Base-by-base conservation (phyloP, 2,113 vertebrate species). In the Oncorhynchus gorbuscha region DNA sequence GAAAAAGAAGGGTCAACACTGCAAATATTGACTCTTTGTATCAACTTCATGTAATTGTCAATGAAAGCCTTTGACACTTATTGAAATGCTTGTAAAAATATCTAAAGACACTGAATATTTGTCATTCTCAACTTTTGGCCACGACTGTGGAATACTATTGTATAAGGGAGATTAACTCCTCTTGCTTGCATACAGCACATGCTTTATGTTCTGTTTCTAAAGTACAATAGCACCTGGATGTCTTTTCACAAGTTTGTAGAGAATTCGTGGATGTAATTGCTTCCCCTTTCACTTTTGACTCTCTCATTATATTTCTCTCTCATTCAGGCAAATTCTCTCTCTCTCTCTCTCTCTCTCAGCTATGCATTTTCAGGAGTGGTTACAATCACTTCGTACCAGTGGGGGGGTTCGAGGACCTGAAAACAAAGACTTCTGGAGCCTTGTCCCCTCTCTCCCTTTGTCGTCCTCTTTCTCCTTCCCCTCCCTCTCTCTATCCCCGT, bases 321-420 rank as follows among this genome's bases (percentile, higher is more conserved):
- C 14, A 58, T 20, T 58, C 55, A 58, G 20, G 18, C 55, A 58
- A 20, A 20, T 2, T 55, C 22, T 35, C 32, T 35, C 32, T 35
- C 32, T 35, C 32, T 67, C 86, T 81, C 84, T 84, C 59, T 78
- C 74, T 24, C 75, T 32, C 65, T 28, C 76, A 93, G 92, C 65
- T 51, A 94, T 94, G 94, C 91, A 91, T 89, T 83, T 94, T 74
- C 91, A 89, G 86, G 93, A 93, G 84, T 94, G 93, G 93, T 83
- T 94, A 66, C 80, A 82, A 45, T 91, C 88, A 24, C 85, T 94
- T 69, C 77, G 85, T 55, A 77, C 88, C 78, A 62, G 81, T 28
- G 55, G 82, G 1, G 87, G 86, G 77, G 75, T 87, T 5, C 83
- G 85, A 80, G 78, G 79, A 0, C 78, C 86, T 5, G 89, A 93